A percentile compares a stretch with the other conserved stretches of the same genome.
phyloP scores from a whole-genome alignment of 2,797 vertebrate species.

The Parauchenoglanis punctatus region DNA sequence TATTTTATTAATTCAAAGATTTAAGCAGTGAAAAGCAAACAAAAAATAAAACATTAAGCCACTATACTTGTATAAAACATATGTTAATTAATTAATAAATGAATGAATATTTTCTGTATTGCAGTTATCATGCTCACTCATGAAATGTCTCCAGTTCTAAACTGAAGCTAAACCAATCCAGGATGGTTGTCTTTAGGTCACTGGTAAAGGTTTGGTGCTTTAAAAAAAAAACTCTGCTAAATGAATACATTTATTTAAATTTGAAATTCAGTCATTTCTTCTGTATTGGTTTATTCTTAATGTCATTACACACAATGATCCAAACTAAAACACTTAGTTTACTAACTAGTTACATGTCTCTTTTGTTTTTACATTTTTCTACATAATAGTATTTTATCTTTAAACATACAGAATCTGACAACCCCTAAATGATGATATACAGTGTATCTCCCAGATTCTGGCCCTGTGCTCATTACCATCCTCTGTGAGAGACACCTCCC shows the following conservation, averaged over 20 bases:
- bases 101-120: neutral
- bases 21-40: neutral
- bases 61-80: neutral
- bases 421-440: too few relatives aligned
- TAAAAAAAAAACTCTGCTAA: neutral
- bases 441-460: neutral
- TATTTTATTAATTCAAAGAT: neutral
- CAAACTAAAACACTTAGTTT: neutral
- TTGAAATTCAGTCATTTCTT: too few relatives aligned
- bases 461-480: conserved; percentile 70
- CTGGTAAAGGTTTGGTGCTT: too few relatives aligned
- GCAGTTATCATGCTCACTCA: neutral
- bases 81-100: neutral
- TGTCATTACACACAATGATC: neutral
- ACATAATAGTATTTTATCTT: too few relatives aligned
- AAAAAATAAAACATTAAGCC: neutral
- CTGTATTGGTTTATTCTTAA: too few relatives aligned
- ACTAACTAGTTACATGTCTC: too few relatives aligned
- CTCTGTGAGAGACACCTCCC: conserved; percentile 78
- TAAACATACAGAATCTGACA: too few relatives aligned
- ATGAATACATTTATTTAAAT: neutral
- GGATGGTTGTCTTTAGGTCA: neutral
- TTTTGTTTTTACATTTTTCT: too few relatives aligned
- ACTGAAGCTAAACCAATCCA: neutral
- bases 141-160: neutral